Evolutionary conservation across 64 coral and sea anemone species (phyloP).

Genomic region (Montipora capricornis): DNA sequence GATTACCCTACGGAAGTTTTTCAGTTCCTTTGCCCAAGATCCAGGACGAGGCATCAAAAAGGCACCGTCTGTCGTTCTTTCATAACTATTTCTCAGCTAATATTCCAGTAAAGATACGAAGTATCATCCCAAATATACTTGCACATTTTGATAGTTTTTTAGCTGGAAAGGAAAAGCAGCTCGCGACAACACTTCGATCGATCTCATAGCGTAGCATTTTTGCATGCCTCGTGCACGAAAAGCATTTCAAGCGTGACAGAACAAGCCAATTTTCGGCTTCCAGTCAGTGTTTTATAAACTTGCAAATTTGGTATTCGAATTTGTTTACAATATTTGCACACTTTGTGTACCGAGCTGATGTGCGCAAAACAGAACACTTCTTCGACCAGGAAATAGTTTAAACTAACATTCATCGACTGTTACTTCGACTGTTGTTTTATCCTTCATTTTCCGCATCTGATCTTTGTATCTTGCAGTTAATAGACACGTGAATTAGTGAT

Average conservation of each 20-base stretch:
- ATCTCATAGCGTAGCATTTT: background rate
- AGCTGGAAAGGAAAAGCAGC: background rate
- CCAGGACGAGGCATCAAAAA: background rate
- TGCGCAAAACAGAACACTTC: background rate
- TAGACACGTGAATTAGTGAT: constrained; percentile 15
- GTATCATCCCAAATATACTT: background rate
- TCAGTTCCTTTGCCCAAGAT: background rate
- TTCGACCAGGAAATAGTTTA: background rate
- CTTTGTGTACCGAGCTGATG: background rate
- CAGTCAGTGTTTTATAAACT: background rate
- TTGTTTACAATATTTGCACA: background rate
- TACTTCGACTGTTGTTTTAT: background rate
- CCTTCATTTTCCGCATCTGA: background rate
- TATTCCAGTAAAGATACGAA: background rate
- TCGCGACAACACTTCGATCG: background rate
- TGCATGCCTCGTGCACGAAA: background rate
- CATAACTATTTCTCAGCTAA: background rate
- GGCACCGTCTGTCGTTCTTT: background rate
- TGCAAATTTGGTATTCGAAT: background rate
- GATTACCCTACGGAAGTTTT: background rate
- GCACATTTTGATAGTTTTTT: background rate
- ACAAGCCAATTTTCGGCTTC: background rate
- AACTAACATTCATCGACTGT: background rate
- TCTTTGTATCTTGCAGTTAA: constrained; percentile 12
- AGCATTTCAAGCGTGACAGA: background rate